Conservation (phyloP, 2,888 invertebrate genomes). For the Smittia sp. region DNA sequence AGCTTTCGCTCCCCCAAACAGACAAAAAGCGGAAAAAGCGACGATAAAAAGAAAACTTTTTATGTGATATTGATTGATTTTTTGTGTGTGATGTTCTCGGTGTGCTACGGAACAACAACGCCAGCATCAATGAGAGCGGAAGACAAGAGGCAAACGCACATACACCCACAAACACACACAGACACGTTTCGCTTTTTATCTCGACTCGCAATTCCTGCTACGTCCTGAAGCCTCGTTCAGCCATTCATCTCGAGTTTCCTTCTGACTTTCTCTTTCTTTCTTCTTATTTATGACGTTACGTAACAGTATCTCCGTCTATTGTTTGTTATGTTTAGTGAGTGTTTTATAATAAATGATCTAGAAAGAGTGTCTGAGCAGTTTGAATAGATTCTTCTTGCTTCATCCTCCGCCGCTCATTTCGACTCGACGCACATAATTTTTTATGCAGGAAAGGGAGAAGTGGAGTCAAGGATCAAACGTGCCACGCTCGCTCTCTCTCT, state of each 20-base stretch:
- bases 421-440: not conserved
- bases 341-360: constrained; percentile 36
- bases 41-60: constrained; percentile 26
- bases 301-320: constrained; percentile 19
- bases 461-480: constrained; percentile 13
- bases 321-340: constrained; percentile 27
- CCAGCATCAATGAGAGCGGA: not conserved
- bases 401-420: not conserved
- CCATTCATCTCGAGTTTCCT: constrained; percentile 20
- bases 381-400: constrained; percentile 17
- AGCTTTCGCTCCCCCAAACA: not conserved
- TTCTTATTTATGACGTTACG: constrained; percentile 24
- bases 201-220: not conserved
- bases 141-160: not conserved
- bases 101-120: not conserved
- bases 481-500: not conserved
- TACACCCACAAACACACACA: not conserved
- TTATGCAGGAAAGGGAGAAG: not conserved
- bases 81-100: constrained; percentile 18
- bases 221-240: constrained; percentile 8
- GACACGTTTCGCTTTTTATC: constrained; percentile 1
- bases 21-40: constrained; percentile 10
- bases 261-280: not conserved
- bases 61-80: constrained; percentile 35
- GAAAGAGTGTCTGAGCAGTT: not conserved